Evolutionary conservation across 1,140 invertebrate species (phyloP).

Genomic region (Hormaphis cornu): DNA sequence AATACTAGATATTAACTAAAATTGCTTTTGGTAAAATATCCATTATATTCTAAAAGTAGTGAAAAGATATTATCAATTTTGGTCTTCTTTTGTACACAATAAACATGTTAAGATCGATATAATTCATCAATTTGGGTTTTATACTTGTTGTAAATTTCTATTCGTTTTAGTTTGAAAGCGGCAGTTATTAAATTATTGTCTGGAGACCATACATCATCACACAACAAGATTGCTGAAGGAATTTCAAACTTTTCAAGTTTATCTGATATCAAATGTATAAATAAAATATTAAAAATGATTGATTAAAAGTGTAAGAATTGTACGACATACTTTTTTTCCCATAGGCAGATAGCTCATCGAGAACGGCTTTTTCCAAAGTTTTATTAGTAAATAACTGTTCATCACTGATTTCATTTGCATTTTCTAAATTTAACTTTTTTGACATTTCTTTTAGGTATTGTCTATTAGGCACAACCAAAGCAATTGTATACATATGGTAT

Average conservation of each 20-base stretch:
- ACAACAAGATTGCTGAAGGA: slow-evolving; percentile 79
- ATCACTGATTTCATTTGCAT: slow-evolving; percentile 49
- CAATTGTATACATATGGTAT: slow-evolving; percentile 74
- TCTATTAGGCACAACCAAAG: slow-evolving; percentile 80
- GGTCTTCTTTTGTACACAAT: neutral
- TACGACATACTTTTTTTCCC: slow-evolving; percentile 65
- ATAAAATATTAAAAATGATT: slow-evolving; percentile 29
- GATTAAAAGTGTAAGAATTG: neutral
- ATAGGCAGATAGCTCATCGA: slow-evolving; percentile 68
- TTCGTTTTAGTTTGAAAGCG: slow-evolving; percentile 92
- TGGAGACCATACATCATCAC: slow-evolving; percentile 86
- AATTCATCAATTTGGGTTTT: slow-evolving; percentile 81
- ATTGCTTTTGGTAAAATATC: slow-evolving; percentile 22
- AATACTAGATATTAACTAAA: slow-evolving; percentile 2
- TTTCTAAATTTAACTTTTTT: slow-evolving; percentile 46
- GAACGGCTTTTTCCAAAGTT: slow-evolving; percentile 63
- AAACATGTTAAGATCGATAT: slow-evolving; percentile 70
- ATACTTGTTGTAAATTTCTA: slow-evolving; percentile 88
- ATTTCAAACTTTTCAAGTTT: slow-evolving; percentile 84
- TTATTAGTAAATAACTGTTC: slow-evolving; percentile 65
- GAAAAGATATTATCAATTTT: neutral
- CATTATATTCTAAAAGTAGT: slow-evolving; percentile 4
- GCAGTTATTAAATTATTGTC: slow-evolving; percentile 95
- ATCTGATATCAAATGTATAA: slow-evolving; percentile 46
- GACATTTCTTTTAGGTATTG: slow-evolving; percentile 60